phyloP scores from a whole-genome alignment of 1,140 invertebrate genomes.

The Littorina saxatilis region DNA sequence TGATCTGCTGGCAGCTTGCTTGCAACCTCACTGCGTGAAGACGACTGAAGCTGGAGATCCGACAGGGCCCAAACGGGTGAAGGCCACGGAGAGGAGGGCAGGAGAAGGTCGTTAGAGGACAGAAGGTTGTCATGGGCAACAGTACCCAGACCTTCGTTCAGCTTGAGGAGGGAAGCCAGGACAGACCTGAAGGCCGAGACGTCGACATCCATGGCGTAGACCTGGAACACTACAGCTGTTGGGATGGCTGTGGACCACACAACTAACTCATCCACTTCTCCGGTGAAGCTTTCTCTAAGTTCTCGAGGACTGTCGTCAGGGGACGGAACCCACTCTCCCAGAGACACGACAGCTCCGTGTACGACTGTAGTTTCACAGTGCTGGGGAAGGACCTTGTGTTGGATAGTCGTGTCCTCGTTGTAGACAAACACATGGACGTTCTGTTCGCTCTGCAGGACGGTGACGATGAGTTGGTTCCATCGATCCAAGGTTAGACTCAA shows the following conservation, averaged over 20 bases:
- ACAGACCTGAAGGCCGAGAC: conserved; percentile 42
- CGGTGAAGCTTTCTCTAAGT: conserved; percentile 42
- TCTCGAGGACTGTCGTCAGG: conserved; percentile 31
- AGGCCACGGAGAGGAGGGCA: conserved; percentile 55
- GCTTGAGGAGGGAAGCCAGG: conserved; percentile 47
- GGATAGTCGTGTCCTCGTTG: conserved; percentile 40
- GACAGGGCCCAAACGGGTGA: conserved; percentile 54
- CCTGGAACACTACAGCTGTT: conserved; percentile 48
- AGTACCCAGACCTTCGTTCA: conserved; percentile 53
- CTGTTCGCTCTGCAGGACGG: conserved; percentile 28
- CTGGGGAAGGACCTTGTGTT: conserved; percentile 38
- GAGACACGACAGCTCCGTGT: conserved; percentile 42
- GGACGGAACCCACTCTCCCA: conserved; percentile 54
- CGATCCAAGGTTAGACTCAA: conserved; percentile 14
- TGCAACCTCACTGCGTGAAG: background rate
- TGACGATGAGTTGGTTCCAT: conserved; percentile 60
- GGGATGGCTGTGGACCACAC: conserved; percentile 52
- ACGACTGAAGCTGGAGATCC: conserved; percentile 35
- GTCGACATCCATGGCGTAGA: conserved; percentile 52
- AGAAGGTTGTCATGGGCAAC: conserved; percentile 46
- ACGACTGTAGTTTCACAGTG: conserved; percentile 44
- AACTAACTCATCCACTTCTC: conserved; percentile 51
- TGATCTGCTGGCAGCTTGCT: background rate
- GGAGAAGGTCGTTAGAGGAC: conserved; percentile 40
- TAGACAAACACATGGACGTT: conserved; percentile 51